Base-by-base conservation (phyloP, 2,888 invertebrate genomes). In the Gandaritis pyraliata region DNA sequence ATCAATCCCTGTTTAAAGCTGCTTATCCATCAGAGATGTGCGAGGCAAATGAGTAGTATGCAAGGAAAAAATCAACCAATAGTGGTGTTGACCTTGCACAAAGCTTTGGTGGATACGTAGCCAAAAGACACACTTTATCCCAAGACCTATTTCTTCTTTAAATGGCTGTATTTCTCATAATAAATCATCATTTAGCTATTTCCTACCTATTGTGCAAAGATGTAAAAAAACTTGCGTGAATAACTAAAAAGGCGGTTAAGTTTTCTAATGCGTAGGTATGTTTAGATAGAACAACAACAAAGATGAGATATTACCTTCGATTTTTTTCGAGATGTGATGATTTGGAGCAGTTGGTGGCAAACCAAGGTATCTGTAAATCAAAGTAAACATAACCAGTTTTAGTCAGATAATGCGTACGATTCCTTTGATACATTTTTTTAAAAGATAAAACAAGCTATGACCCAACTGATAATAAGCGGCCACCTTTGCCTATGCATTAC, bases 281-380 rank as follows among this genome's bases (percentile, higher is more conserved):
- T 4, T 4, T 29, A 29, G 6, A 43, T 18, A 43, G 12, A 16
- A 16, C 41, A 30, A 41, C 10, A 16, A 36, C 23, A 18, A 18
- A 8, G 16, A 43, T 15, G 6, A 15, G n/a, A 45, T 38, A 80
- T 79, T 83, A 95, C 96, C 95, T 90, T 96, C 94, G 60, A 96
- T 88, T 85, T 94, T 95, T 74, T 93, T 94, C 71, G 95, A 94
- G 36, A 96, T 93, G 60, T 93, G 93, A 45, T 93, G 71, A 38
- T 86, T 84, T 0, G 92, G 90, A 10, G 95, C 89, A 16, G 89
- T 88, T 7, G 78, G 71, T 0, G 94, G 90, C 41, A 96, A 83
- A 1, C 94, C 95, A 8, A 91, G 81, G 83, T 97, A 97, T 78
- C 95, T 81, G 69, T n/a, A 60, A 39, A 48, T 15, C 7, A 56